Evolutionary conservation across 2,888 invertebrate genomes (phyloP), one percentile per base, ranked within the genome.

Genomic region (Cryptocephalus primarius): DNA sequence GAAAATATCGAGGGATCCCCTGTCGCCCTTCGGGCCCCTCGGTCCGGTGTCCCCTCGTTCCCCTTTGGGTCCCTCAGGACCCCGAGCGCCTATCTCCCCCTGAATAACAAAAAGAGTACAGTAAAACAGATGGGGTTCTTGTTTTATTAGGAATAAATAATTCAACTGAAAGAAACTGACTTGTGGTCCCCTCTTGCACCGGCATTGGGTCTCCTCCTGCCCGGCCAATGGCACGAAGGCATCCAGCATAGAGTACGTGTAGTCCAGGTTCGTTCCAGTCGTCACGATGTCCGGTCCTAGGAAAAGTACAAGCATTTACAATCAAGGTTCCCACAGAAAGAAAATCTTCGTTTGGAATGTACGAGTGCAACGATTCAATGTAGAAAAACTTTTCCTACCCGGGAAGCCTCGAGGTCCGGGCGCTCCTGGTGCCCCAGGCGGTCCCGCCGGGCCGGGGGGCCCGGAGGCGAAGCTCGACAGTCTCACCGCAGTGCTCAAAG

Each of bases 171-270:
- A 33, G 3, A 22, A 14, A 64, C 72, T 68, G 62, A 82, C 82
- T 64, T 80, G 73, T 1, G 81, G 76, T 8, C 82, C 83, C 56
- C 82, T 69, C 62, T 81, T 80, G 58, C 83, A 83, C 40, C 76
- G 71, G 56, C 82, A 82, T 57, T 75, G 78, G 32, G 61, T 56
- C 39, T 60, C 57, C 39, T 61, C 64, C 31, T 67, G 62, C 1
- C 76, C 77, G 55, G 75, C 74, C 34, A 77, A 61, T 1, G 77
- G 77, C n/a, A 78, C 77, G 42, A 76, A 80, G 6, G 78, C 71
- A 58, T 81, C 79, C 46, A 80, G 60, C 49, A 79, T 71, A 43
- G 76, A 72, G 60, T 77, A 75, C 1, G 75, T 71, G 55, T 72
- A 75, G 69, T 66, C 78, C 67, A 53, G 72, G 33, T 46, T 48